These are phyloP conservation scores for Cryptoleucopteryx plumbea DNA, from an alignment of 2,113 vertebrate genomes.

Conservation along the genomic window DNA sequence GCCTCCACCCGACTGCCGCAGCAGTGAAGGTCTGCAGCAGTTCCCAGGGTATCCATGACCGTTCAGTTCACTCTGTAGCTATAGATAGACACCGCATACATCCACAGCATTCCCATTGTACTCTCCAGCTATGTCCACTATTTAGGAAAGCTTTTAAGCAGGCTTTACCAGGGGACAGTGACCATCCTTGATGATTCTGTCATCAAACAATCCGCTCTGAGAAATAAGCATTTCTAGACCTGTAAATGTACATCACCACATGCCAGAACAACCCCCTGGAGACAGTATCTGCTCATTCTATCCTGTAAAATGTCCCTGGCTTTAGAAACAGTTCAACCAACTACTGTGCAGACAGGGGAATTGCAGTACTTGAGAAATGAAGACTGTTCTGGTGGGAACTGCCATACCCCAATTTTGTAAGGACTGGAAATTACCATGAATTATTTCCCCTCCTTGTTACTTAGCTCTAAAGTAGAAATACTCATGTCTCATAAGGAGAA, in stretches of 20 bases:
- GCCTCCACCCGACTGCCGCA: fast-evolving
- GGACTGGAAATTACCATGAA: background rate
- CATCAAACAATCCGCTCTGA: background rate
- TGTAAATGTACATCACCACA: background rate
- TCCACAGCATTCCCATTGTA: background rate
- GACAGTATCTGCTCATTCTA: background rate
- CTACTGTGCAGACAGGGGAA: fast-evolving
- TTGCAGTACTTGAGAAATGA: background rate
- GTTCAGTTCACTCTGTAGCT: background rate
- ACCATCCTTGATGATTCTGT: background rate
- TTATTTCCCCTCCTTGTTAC: background rate
- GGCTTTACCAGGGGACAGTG: background rate
- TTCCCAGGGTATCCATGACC: fast-evolving
- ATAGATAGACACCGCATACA: background rate
- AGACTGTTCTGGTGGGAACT: background rate
- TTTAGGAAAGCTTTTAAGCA: background rate
- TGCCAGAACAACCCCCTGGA: background rate
- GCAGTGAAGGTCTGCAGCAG: background rate
- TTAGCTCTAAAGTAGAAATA: background rate
- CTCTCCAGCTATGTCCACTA: background rate
- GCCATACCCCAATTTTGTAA: background rate
- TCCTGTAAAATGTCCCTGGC: background rate
- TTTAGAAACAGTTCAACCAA: background rate
- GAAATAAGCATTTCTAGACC: background rate
- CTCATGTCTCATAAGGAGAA: background rate